Conservation (phyloP, 2,797 vertebrate genomes). For the Microctenopoma stevenorrisi region DNA sequence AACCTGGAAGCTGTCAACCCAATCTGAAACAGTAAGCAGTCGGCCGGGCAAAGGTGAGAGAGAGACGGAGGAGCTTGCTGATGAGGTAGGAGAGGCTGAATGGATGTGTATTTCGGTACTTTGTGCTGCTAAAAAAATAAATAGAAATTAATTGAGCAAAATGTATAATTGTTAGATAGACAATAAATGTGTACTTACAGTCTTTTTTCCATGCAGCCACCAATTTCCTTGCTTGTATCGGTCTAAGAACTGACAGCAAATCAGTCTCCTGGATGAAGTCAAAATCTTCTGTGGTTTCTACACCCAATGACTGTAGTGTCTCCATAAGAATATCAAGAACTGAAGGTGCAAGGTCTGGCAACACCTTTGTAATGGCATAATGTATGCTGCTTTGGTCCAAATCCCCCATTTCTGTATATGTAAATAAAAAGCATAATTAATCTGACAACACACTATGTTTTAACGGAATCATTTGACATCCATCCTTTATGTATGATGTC, state of each 20-base stretch:
- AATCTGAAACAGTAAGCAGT: conserved; percentile 8
- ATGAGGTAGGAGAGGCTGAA: neutral
- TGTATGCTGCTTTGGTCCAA: neutral
- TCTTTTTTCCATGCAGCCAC: conserved; percentile 13
- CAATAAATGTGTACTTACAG: conserved; percentile 3
- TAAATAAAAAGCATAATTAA: neutral
- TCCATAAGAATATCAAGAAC: conserved; percentile 10
- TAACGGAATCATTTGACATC: conserved; percentile 16
- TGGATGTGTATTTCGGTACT: neutral
- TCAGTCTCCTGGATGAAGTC: conserved; percentile 15
- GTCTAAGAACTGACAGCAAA: conserved; percentile 7
- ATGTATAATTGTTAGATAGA: neutral
- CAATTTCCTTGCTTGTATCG: conserved; percentile 20
- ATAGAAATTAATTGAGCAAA: neutral
- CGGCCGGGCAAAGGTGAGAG: neutral
- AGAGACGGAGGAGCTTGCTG: neutral
- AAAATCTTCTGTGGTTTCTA: conserved; percentile 26
- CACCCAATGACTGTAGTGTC: conserved; percentile 8
- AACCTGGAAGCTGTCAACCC: conserved; percentile 32
- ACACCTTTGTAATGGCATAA: conserved; percentile 2
- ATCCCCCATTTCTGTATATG: conserved; percentile 14
- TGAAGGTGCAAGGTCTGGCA: conserved; percentile 18
- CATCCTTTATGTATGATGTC: conserved; percentile 10
- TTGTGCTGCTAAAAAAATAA: conserved; percentile 4
- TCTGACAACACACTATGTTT: conserved; percentile 26